Conservation (phyloP, 2,113 vertebrate genomes). For the Cephalopholis sonnerati region DNA sequence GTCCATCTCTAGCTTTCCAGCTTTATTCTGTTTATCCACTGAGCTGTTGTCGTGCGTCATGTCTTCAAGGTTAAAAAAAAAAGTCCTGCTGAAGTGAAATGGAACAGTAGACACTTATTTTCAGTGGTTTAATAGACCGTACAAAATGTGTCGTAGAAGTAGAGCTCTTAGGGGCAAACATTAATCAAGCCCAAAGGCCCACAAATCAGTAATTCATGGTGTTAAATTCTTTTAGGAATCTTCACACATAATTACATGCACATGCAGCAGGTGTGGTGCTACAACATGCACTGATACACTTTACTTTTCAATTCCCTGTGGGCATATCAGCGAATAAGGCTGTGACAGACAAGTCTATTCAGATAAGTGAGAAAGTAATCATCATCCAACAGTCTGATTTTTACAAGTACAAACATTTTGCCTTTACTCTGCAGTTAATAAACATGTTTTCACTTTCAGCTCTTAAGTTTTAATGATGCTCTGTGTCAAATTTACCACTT, state of each 20-base stretch:
- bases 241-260: constrained; percentile 47
- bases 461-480: neutral
- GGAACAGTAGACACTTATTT: neutral
- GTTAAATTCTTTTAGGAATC: constrained; percentile 52
- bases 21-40: too few species aligned
- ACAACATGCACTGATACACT: constrained; percentile 40
- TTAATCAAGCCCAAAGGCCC: constrained; percentile 33
- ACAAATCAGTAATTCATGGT: constrained; percentile 23
- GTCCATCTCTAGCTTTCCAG: too few species aligned
- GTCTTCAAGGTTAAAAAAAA: too few species aligned
- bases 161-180: neutral
- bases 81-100: neutral
- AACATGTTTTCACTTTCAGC: constrained; percentile 5
- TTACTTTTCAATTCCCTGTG: constrained; percentile 12
- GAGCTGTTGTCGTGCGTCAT: too few species aligned
- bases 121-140: neutral
- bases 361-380: constrained; percentile 51
- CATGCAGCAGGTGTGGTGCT: constrained; percentile 52
- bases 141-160: neutral
- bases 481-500: neutral
- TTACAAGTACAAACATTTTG: constrained; percentile 50
- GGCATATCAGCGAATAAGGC: constrained; percentile 23
- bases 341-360: constrained; percentile 56
- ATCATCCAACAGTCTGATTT: constrained; percentile 6
- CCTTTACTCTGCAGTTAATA: constrained; percentile 13